Conservation (phyloP, 2,888 invertebrate genomes). For the Apamea monoglypha region DNA sequence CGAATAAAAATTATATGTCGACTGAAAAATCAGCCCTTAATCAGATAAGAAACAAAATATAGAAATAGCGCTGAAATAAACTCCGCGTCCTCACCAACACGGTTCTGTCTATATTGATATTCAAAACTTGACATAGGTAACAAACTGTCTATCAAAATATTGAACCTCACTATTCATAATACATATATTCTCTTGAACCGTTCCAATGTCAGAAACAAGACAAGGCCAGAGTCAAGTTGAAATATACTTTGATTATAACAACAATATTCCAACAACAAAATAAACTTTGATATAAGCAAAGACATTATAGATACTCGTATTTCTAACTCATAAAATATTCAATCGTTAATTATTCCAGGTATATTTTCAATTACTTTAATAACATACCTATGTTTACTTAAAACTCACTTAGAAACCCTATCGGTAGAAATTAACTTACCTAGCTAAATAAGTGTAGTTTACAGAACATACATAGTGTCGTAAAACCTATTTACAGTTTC, state of each 20-base stretch:
- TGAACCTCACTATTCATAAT: not conserved
- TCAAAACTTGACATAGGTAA: not conserved
- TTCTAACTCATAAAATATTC: slow-evolving; percentile 46
- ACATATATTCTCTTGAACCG: not conserved
- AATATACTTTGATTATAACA: slow-evolving; percentile 26
- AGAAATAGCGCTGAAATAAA: not conserved
- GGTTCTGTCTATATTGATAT: not conserved
- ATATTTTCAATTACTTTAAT: slow-evolving; percentile 21
- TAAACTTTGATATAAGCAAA: slow-evolving; percentile 31
- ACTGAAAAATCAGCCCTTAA: not conserved
- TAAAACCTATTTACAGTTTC: not conserved
- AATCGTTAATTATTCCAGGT: not conserved
- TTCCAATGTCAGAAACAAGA: not conserved
- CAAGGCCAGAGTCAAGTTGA: slow-evolving; percentile 12
- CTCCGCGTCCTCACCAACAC: not conserved
- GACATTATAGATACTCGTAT: slow-evolving; percentile 41
- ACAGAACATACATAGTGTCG: not conserved
- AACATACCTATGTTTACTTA: slow-evolving; percentile 9
- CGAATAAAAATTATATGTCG: no score
- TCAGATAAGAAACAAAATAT: no score
- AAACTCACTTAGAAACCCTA: not conserved
- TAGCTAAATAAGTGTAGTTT: not conserved
- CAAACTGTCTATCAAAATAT: slow-evolving; percentile 23
- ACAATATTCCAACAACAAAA: slow-evolving; percentile 17
- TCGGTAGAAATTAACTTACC: not conserved